Evolutionary conservation across 2,888 invertebrate genomes (phyloP).

Genomic region (Leptogaster cylindrica): DNA sequence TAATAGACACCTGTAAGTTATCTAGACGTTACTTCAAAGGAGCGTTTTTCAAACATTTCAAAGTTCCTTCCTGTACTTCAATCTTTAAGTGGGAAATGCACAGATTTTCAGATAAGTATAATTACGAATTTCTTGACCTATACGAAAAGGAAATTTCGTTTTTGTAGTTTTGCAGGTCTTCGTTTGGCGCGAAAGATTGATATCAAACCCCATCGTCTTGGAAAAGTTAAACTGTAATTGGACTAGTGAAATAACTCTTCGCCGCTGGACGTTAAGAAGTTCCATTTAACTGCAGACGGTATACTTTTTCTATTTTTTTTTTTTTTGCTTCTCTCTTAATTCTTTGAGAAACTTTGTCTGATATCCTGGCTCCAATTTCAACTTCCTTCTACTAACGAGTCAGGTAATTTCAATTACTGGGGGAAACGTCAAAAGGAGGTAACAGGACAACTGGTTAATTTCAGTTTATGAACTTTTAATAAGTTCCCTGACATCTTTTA

Average conservation of each 20-base stretch:
- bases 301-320: too few species aligned
- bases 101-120: too few species aligned
- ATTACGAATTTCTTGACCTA: too few species aligned
- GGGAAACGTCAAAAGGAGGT: constrained; percentile 41
- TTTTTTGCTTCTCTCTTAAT: constrained; percentile 33
- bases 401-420: constrained; percentile 47
- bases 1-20: too few species aligned
- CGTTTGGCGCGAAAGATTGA: too few species aligned
- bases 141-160: too few species aligned
- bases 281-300: constrained; percentile 16
- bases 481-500: constrained; percentile 45
- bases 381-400: constrained; percentile 39
- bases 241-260: neutral
- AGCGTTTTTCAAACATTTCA: too few species aligned
- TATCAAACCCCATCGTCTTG: too few species aligned
- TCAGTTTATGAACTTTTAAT: constrained; percentile 47
- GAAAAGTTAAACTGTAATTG: constrained; percentile 2
- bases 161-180: too few species aligned
- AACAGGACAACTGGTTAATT: constrained; percentile 46
- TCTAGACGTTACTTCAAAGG: too few species aligned
- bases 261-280: neutral
- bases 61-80: too few species aligned
- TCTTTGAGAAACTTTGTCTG: constrained; percentile 40
- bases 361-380: constrained; percentile 20
- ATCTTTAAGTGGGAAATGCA: too few species aligned